Percentiles rank a stretch among this genome's conserved stretches.
Conservation (phyloP, 2,797 vertebrate species). For the Tangara arthus region DNA sequence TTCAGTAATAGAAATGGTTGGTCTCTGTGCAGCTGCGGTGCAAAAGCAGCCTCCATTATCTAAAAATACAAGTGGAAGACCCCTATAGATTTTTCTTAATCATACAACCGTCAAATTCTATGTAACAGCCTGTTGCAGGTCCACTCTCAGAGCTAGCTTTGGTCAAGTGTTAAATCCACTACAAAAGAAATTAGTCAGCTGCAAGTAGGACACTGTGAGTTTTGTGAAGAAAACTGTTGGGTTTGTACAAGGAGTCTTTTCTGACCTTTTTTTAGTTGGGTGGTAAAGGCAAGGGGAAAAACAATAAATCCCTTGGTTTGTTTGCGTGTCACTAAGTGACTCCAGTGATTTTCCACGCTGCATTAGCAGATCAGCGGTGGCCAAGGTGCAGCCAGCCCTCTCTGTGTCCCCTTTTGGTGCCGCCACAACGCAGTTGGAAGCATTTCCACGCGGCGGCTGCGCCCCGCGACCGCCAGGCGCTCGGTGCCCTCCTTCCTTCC, state of each 20-base stretch:
- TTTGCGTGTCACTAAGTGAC: neutral
- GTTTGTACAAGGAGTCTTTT: neutral
- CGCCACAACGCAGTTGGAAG: accelerated
- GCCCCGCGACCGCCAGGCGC: neutral
- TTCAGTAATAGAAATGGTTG: neutral
- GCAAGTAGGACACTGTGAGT: neutral
- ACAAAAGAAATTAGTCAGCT: neutral
- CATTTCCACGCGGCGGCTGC: neutral
- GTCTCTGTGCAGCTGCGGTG: neutral
- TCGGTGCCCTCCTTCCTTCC: constrained; percentile 49
- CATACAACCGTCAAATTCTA: neutral
- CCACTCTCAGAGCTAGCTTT: neutral
- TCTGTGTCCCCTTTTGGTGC: neutral
- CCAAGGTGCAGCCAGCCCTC: neutral
- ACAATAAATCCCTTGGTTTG: neutral
- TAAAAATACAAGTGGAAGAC: neutral
- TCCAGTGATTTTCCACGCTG: constrained; percentile 32
- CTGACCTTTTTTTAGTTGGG: neutral
- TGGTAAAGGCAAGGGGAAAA: neutral
- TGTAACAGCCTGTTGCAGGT: neutral
- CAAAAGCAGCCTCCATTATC: neutral
- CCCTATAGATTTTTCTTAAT: neutral
- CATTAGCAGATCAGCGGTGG: neutral
- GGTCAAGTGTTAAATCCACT: constrained; percentile 9
- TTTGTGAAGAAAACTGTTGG: neutral